Percentiles rank a stretch among this genome's conserved stretches.
Evolutionary conservation across 2,113 vertebrate genomes (phyloP).

Genomic region (Leuciscus idus): DNA sequence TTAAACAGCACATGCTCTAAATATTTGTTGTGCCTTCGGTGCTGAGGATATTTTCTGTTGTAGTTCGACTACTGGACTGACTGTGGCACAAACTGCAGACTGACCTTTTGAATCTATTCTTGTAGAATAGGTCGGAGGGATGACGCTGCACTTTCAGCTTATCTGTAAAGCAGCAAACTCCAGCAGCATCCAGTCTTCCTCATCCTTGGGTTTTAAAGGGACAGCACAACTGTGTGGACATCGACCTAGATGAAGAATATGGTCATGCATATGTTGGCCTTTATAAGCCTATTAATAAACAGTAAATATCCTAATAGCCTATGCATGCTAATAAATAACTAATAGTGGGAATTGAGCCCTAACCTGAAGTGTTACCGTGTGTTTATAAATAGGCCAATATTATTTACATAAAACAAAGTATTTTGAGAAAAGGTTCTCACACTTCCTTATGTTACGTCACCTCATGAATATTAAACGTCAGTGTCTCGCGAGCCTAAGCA

Average conservation of each 20-base stretch:
- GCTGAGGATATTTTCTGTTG: not conserved
- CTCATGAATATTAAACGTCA: constrained; percentile 54
- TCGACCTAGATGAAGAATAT: too few relatives aligned
- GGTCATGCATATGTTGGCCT: too few relatives aligned
- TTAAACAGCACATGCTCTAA: not conserved
- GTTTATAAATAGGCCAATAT: too few relatives aligned
- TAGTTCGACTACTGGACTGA: not conserved
- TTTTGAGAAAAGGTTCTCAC: not conserved
- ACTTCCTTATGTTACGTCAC: constrained; percentile 58
- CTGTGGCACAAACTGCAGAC: not conserved
- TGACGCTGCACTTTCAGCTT: constrained; percentile 28
- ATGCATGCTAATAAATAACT: too few relatives aligned
- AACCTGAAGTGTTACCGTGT: not conserved
- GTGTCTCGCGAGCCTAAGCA: constrained; percentile 52
- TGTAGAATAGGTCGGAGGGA: not conserved
- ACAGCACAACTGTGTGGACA: not conserved
- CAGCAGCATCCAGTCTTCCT: constrained; percentile 3
- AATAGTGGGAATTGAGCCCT: too few relatives aligned
- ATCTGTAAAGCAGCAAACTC: constrained; percentile 21
- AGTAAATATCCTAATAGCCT: too few relatives aligned
- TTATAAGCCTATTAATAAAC: too few relatives aligned
- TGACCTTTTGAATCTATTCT: constrained; percentile 5
- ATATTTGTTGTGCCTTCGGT: not conserved
- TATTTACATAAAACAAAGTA: too few relatives aligned
- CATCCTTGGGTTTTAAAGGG: not conserved